Evolutionary conservation across 2,888 invertebrate genomes (phyloP).

Genomic region (Cartodere bifasciata): DNA sequence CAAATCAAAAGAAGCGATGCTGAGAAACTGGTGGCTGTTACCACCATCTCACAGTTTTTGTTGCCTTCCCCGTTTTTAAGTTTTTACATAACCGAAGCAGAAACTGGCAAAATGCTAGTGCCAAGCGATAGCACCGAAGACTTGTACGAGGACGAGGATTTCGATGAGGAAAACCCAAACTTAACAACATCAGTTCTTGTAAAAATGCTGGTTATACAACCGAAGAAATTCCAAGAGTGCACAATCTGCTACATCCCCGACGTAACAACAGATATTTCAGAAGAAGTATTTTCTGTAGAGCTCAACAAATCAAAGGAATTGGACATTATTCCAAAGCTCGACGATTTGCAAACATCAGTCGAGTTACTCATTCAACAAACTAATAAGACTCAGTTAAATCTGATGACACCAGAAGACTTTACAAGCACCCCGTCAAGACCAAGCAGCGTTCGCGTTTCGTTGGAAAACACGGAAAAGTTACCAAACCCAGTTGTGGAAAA

Average conservation of each 20-base stretch:
- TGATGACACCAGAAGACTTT: slow-evolving; percentile 85
- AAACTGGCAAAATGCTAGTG: slow-evolving; percentile 38
- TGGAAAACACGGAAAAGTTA: slow-evolving; percentile 13
- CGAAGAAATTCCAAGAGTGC: slow-evolving; percentile 63
- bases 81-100: slow-evolving; percentile 76
- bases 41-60: slow-evolving; percentile 73
- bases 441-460: not conserved
- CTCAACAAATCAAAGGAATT: slow-evolving; percentile 20
- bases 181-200: slow-evolving; percentile 38
- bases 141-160: slow-evolving; percentile 43
- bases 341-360: slow-evolving; percentile 31
- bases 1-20: slow-evolving; percentile 51
- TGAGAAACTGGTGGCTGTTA: slow-evolving; percentile 51
- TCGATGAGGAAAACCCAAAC: slow-evolving; percentile 40
- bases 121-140: slow-evolving; percentile 40
- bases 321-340: slow-evolving; percentile 27
- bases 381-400: slow-evolving; percentile 40
- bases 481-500: slow-evolving; percentile 21
- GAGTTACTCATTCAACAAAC: slow-evolving; percentile 29
- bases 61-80: slow-evolving; percentile 80
- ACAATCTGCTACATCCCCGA: slow-evolving; percentile 30
- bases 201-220: slow-evolving; percentile 69
- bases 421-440: slow-evolving; percentile 38
- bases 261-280: slow-evolving; percentile 18
- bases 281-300: slow-evolving; percentile 11